These are phyloP conservation scores for Sander vitreus DNA, from an alignment of 2,113 vertebrate species.

Conservation along the genomic window DNA sequence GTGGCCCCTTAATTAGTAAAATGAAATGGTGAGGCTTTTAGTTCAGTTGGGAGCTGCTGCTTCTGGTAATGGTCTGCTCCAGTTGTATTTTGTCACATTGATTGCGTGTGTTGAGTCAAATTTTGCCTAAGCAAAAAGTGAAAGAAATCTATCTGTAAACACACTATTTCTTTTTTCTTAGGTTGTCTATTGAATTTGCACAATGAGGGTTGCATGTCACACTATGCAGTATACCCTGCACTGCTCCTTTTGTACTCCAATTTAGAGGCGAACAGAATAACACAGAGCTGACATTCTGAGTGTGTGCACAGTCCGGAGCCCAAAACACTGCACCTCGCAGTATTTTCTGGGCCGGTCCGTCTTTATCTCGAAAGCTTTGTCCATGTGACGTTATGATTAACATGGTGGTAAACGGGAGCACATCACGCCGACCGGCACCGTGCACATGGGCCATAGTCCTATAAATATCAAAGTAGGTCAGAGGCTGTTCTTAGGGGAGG, in stretches of 20 bases:
- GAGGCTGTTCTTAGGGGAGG: conserved; percentile 28
- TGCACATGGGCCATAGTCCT: conserved; percentile 40
- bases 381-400: conserved; percentile 51
- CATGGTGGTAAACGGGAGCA: conserved; percentile 42
- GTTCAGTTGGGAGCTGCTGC: conserved; percentile 10
- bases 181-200: conserved; percentile 16
- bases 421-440: conserved; percentile 15
- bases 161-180: neutral
- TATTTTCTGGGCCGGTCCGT: conserved; percentile 51
- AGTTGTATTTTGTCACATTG: neutral
- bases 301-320: neutral
- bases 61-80: neutral
- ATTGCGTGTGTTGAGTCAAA: no score
- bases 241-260: neutral
- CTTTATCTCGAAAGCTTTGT: conserved; percentile 40
- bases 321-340: neutral
- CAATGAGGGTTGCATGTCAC: neutral
- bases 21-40: conserved; percentile 36
- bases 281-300: conserved; percentile 24
- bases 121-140: no score
- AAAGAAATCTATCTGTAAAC: neutral
- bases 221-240: neutral
- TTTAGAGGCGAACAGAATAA: conserved; percentile 8
- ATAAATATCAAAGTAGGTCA: conserved; percentile 81
- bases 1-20: conserved; percentile 53